Evolutionary conservation across 2,113 vertebrate species (phyloP), one percentile per base, ranked within the genome.

Genomic region (Camelus dromedarius): DNA sequence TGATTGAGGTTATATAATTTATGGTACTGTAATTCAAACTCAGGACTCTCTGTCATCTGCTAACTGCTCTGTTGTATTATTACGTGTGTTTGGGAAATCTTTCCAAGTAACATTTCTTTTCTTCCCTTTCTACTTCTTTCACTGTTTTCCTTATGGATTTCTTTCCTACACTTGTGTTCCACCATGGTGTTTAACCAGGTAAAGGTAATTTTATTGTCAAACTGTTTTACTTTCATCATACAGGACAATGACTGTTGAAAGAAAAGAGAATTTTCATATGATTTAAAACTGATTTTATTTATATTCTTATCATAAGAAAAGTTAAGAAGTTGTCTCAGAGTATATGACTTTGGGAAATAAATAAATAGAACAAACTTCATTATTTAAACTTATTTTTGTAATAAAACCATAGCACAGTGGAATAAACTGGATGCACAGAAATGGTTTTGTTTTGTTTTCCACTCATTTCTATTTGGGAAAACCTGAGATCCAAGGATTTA

Each of bases 271-370:
- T 58, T 72, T 10, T 81, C 8, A 46, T n/a, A 60, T 32, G 56
- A 64, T 32, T 60, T 11, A n/a, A 54, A 77, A 15, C n/a, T 75
- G 81, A 67, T 56, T 81, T 92, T 22, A 62, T 67, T 92, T 94
- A 60, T 56, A 28, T 86, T 94, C 14, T 64, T 32, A n/a, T 38
- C 46, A 22, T 14, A 79, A 96, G 50, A 58, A 90, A 83, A 93
- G 46, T 11, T 50, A 81, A 75, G 0, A 9, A 28, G 7, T 28
- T 89, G 4, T 38, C 58, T 95, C 20, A 84, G n/a, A 88, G 8
- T 26, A 70, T 13, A 69, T 86, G 73, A 62, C 19, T 52, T 89
- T 50, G 6, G 50, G 62, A 96, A 92, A 73, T 79, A 90, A 92
- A 73, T 79, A 90, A 82, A 77, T 13, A 75, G 24, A 94, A 89